phyloP scores from a whole-genome alignment of 2,113 vertebrate genomes.

The Hippopotamus amphibius region DNA sequence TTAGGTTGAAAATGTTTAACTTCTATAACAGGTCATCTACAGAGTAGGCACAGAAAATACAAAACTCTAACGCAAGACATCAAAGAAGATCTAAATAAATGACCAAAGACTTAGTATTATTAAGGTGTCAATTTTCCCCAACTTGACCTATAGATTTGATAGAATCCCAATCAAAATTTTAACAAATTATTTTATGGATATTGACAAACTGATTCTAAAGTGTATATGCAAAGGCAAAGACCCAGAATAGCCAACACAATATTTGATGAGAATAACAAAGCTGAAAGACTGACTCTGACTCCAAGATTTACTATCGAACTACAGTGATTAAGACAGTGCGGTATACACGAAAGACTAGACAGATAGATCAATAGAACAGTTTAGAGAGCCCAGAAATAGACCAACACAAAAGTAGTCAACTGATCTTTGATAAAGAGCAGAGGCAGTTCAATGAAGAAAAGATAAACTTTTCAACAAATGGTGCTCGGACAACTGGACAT shows the following conservation, averaged over 20 bases:
- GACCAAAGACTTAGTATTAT: not conserved
- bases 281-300: not conserved
- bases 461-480: not conserved
- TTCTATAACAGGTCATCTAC: not conserved
- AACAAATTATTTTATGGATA: not conserved
- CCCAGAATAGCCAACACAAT: not conserved
- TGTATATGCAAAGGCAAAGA: not conserved
- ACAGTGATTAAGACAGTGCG: not conserved
- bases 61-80: not conserved
- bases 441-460: not conserved
- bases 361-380: not conserved
- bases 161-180: not conserved
- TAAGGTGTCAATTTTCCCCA: not conserved
- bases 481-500: not conserved
- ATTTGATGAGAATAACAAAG: not conserved
- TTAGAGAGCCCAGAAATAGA: not conserved
- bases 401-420: not conserved
- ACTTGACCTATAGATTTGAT: not conserved
- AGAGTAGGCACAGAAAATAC: not conserved
- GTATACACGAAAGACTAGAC: not conserved
- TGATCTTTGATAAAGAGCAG: slow-evolving; percentile 6
- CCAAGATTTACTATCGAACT: not conserved
- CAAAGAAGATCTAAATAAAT: not conserved
- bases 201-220: not conserved
- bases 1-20: not conserved